phyloP scores from a whole-genome alignment of 2,113 vertebrate genomes.

The Danionella cerebrum region DNA sequence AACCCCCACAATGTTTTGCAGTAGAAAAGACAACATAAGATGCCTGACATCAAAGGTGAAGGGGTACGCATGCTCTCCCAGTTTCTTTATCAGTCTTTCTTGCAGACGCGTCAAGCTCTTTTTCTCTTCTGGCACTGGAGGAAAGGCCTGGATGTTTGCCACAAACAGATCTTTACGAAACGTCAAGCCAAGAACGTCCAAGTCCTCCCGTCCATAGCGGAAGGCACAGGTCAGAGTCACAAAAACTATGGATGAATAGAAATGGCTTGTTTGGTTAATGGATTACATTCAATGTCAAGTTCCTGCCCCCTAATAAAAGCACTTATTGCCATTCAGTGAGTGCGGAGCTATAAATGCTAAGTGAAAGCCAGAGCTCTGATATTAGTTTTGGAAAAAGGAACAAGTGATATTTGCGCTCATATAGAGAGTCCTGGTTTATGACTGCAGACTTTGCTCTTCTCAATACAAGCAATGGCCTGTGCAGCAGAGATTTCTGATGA shows the following conservation, averaged over 20 bases:
- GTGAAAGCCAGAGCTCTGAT: not conserved
- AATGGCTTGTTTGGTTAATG: not conserved
- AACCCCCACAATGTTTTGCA: not conserved
- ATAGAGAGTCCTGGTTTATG: not conserved
- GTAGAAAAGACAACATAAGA: not conserved
- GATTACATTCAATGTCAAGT: not conserved
- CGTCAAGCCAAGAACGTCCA: slow-evolving; percentile 90
- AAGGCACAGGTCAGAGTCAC: slow-evolving; percentile 93
- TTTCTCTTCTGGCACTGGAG: slow-evolving; percentile 74
- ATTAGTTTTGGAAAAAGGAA: not conserved
- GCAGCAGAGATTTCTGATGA: not conserved
- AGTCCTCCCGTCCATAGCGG: slow-evolving; percentile 90
- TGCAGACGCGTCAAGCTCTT: slow-evolving; percentile 82
- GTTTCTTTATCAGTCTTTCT: slow-evolving; percentile 89
- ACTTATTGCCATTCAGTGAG: not conserved
- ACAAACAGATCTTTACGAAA: slow-evolving; percentile 93
- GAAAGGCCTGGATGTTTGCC: slow-evolving; percentile 83
- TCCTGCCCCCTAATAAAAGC: not conserved
- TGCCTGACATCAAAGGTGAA: slow-evolving; percentile 83
- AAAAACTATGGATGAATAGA: slow-evolving; percentile 66
- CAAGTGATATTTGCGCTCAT: not conserved
- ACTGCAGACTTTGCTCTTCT: not conserved
- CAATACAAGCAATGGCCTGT: no score
- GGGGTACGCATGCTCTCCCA: slow-evolving; percentile 88
- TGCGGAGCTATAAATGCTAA: not conserved